Base-by-base conservation (phyloP, 2,888 invertebrate species). In the Amphipyra tragopoginis region DNA sequence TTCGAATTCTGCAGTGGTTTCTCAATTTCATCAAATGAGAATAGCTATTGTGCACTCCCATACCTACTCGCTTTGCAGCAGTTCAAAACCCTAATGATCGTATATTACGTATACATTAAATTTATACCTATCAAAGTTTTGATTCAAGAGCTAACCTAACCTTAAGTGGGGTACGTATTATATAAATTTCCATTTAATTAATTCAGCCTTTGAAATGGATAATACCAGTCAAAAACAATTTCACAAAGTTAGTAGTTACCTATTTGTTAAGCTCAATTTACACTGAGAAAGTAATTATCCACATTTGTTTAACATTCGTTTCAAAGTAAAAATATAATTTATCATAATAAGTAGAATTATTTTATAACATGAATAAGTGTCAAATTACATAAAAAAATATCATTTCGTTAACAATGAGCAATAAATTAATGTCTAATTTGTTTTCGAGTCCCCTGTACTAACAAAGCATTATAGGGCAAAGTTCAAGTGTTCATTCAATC, bases 291-390 rank as follows among this genome's bases (percentile, higher is more conserved):
- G 33, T 11, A 57, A 59, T 34, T 58, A 56, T 53, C 38, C 48
- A 40, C 45, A 52, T 56, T 76, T 39, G 13, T 48, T 59, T 64
- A 56, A 50, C 49, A 40, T 56, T 60, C 11, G 13, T 64, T 61
- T 45, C 9, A 56, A 34, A 52, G n/a, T 33, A 10, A 29, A 8
- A 29, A 40, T 40, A 40, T 26, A 38, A 40, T 60, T 50, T 40
- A 43, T 34, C 6, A 29, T 3, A 9, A 9, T 38, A 29, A 21
- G 9, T 11, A 36, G 9, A 33, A 14, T 36, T 15, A 36, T 56
- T 34, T 36, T n/a, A 42, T 29, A 29, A 39, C 47, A 14, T 14
- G 0, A 21, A 38, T 21, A 14, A 39, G 9, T 33, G 39, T 45
- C 10, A 13, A 36, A 45, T 61, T 33, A 26, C 10, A 10, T 39